Conservation (phyloP, 2,888 invertebrate species). For the Agrilus biguttatus region DNA sequence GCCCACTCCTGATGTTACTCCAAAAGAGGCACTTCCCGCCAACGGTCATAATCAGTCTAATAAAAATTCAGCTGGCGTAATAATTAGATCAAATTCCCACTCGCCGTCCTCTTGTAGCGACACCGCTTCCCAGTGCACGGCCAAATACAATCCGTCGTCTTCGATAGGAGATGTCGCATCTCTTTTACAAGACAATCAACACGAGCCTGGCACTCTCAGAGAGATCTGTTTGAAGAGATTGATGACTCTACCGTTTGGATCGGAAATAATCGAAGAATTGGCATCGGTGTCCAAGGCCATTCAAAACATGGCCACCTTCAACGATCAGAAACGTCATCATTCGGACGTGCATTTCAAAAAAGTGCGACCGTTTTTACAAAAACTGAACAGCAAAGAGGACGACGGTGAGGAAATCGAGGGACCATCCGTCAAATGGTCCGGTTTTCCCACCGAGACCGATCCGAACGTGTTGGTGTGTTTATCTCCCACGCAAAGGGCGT, state of each 20-base stretch:
- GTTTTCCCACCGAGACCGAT: conserved; percentile 44
- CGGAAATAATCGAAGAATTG: conserved; percentile 51
- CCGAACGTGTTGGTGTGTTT: conserved; percentile 49
- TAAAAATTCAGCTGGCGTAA: no score
- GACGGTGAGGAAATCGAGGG: not conserved
- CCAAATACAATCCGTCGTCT: conserved; percentile 48
- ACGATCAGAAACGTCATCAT: no score
- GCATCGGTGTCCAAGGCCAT: conserved; percentile 46
- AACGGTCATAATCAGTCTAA: no score
- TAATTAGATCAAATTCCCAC: conserved; percentile 8
- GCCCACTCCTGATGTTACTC: conserved; percentile 22
- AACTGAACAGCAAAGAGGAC: not conserved
- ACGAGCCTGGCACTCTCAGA: conserved; percentile 32
- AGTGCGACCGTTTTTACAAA: not conserved
- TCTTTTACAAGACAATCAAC: conserved; percentile 32
- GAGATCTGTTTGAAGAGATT: conserved; percentile 52
- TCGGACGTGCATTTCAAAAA: no score
- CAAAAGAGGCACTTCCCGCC: conserved; percentile 5
- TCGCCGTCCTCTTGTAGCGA: conserved; percentile 40
- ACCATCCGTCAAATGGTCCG: conserved; percentile 37
- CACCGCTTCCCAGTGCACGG: conserved; percentile 50
- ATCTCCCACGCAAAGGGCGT: conserved; percentile 55
- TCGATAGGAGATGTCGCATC: conserved; percentile 46
- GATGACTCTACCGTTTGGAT: conserved; percentile 52
- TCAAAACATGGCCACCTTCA: conserved; percentile 16